Conservation (phyloP, 2,888 invertebrate genomes). For the Griposia aprilina region DNA sequence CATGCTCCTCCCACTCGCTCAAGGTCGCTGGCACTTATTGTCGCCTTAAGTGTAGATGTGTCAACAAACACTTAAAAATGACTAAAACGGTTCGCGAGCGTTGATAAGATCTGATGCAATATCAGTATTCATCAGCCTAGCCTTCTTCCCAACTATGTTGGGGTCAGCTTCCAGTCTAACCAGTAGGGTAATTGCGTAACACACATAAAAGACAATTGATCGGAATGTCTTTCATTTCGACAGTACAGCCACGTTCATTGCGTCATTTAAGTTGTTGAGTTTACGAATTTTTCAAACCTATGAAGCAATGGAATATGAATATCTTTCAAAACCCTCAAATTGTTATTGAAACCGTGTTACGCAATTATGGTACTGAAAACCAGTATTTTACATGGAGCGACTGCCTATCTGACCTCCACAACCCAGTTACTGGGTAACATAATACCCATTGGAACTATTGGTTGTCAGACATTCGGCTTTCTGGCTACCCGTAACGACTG, state of each 20-base stretch:
- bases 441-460: neutral
- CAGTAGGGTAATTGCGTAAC: neutral
- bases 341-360: too few species aligned
- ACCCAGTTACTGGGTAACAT: too few species aligned
- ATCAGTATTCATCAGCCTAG: neutral
- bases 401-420: too few species aligned
- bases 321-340: too few species aligned
- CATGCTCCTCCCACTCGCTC: too few species aligned
- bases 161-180: neutral
- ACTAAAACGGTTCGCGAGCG: neutral
- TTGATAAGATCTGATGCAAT: neutral
- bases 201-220: neutral
- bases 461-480: neutral
- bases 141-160: neutral
- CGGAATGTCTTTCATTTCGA: neutral
- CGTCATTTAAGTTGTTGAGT: neutral
- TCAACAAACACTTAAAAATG: conserved; percentile 2
- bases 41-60: neutral
- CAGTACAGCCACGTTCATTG: neutral
- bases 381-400: too few species aligned
- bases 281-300: too few species aligned
- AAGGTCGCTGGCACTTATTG: too few species aligned
- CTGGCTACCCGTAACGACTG: neutral
- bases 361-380: too few species aligned
- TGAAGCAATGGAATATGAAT: too few species aligned